phyloP scores from a whole-genome alignment of 2,113 vertebrate genomes.

The Raphicerus campestris region DNA sequence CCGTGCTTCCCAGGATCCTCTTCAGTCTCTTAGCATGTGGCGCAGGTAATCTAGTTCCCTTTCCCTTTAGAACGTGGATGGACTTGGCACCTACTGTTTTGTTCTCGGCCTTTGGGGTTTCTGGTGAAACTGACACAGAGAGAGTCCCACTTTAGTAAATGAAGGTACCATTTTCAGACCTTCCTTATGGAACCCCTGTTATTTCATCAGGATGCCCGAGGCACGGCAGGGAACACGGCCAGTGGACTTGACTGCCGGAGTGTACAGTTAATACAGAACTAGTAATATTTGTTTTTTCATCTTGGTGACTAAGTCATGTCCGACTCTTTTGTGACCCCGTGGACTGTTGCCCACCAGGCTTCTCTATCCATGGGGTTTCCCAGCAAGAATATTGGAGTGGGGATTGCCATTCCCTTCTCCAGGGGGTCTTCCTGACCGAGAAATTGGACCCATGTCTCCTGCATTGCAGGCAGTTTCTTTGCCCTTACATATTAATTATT shows the following conservation, averaged over 20 bases:
- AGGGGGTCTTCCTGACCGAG: neutral
- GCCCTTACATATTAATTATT: neutral
- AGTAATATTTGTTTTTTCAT: neutral
- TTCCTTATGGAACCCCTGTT: neutral
- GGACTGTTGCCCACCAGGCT: neutral
- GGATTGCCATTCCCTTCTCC: neutral
- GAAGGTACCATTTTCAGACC: neutral
- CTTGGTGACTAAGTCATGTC: neutral
- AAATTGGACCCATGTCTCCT: neutral
- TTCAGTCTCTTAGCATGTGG: neutral
- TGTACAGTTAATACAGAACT: neutral
- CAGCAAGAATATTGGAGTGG: neutral
- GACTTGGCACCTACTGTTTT: slow-evolving; percentile 46
- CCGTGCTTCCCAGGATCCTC: neutral
- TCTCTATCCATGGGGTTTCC: neutral
- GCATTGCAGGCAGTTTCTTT: neutral
- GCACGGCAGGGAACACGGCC: neutral
- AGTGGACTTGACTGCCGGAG: neutral
- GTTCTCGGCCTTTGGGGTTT: slow-evolving; percentile 60
- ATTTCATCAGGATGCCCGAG: neutral
- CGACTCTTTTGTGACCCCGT: neutral
- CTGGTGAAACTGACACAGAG: slow-evolving; percentile 66
- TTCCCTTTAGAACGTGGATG: slow-evolving; percentile 12
- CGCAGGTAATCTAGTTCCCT: neutral
- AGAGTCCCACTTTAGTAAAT: slow-evolving; percentile 51